A percentile compares a stretch with the other conserved stretches of the same genome.
These are phyloP conservation scores for Emydoidea blandingii DNA, from an alignment of 2,797 vertebrate species.

Conservation along the genomic window DNA sequence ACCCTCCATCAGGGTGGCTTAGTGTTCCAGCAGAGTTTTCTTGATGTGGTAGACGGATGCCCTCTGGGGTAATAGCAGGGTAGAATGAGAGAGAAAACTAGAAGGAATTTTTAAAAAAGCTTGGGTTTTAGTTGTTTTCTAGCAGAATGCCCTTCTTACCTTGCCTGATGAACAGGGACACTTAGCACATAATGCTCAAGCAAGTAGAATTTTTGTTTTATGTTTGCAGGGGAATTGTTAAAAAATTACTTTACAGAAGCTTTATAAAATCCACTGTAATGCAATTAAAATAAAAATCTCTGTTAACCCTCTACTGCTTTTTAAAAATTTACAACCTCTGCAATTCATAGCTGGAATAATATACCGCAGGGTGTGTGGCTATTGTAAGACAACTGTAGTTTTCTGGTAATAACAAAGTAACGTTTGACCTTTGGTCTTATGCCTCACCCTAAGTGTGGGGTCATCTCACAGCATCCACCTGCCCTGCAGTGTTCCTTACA, in stretches of 20 bases:
- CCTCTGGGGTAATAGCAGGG: neutral
- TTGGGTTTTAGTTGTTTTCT: neutral
- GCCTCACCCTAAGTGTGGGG: slow-evolving; percentile 54
- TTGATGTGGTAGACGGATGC: neutral
- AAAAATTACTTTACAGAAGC: neutral
- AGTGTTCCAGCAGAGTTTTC: neutral
- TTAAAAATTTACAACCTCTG: slow-evolving; percentile 22
- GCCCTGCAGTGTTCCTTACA: slow-evolving; percentile 69
- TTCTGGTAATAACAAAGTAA: slow-evolving; percentile 73
- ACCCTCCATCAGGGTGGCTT: neutral
- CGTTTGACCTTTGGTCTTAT: slow-evolving; percentile 67
- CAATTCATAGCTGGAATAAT: neutral
- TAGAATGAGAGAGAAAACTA: neutral
- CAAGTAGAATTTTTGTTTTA: neutral
- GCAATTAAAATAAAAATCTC: neutral
- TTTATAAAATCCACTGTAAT: neutral
- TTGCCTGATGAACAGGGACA: rapidly evolving
- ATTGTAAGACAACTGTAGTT: slow-evolving; percentile 55
- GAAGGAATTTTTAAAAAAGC: neutral
- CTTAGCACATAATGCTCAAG: neutral
- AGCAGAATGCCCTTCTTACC: neutral
- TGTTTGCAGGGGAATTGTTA: neutral
- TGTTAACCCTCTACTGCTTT: neutral
- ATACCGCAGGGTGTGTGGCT: slow-evolving; percentile 43
- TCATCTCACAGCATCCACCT: slow-evolving; percentile 79